phyloP scores from a whole-genome alignment of 1,140 invertebrate species.

The Plodia interpunctella region DNA sequence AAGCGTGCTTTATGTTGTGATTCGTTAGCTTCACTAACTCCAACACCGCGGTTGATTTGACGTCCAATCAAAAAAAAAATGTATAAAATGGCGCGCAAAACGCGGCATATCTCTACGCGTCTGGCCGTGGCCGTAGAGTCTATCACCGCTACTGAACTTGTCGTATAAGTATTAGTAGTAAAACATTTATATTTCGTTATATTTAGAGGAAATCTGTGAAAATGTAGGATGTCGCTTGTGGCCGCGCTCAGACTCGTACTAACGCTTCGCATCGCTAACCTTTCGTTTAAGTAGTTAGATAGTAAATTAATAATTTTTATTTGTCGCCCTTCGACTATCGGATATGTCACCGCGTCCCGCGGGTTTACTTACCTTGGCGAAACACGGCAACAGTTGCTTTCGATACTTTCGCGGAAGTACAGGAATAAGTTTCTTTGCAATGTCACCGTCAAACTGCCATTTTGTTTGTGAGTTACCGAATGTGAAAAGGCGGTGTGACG shows the following conservation, averaged over 20 bases:
- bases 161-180: background rate
- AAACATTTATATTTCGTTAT: background rate
- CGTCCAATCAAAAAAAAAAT: background rate
- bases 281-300: constrained; percentile 64
- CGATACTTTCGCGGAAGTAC: background rate
- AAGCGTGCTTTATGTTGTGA: background rate
- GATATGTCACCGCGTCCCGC: background rate
- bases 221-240: background rate
- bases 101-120: background rate
- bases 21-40: too few relatives aligned
- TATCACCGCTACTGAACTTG: background rate
- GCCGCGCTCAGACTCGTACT: background rate
- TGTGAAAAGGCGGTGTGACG: too few relatives aligned
- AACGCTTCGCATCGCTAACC: constrained; percentile 30
- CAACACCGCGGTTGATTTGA: too few relatives aligned
- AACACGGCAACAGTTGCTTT: background rate
- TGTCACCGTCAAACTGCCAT: too few relatives aligned
- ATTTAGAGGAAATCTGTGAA: background rate
- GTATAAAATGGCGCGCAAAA: background rate
- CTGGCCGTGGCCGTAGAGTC: background rate
- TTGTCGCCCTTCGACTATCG: constrained; percentile 8
- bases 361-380: constrained; percentile 1
- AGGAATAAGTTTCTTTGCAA: too few relatives aligned
- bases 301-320: constrained; percentile 54
- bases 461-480: too few relatives aligned